Conservation (phyloP, 2,888 invertebrate species). For the Drosophila niveifrons region DNA sequence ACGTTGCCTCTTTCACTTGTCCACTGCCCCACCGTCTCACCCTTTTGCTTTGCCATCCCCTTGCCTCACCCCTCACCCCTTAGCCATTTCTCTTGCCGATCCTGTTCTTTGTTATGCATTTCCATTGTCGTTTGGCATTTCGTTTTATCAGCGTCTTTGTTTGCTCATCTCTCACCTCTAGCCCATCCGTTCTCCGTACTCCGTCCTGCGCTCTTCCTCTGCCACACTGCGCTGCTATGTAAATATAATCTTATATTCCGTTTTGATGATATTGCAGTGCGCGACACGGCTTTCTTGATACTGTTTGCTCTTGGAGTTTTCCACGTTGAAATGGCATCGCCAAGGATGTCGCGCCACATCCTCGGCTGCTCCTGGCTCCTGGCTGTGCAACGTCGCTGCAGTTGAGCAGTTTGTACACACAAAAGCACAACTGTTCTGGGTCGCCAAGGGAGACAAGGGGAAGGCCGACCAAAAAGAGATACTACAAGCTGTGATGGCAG, state of each 20-base stretch:
- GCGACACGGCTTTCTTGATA: slow-evolving; percentile 56
- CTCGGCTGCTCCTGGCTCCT: slow-evolving; percentile 15
- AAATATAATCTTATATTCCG: slow-evolving; percentile 79
- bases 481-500: neutral
- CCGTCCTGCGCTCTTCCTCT: slow-evolving; percentile 7
- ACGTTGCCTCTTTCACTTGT: slow-evolving; percentile 74
- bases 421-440: slow-evolving; percentile 74
- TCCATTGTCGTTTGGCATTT: slow-evolving; percentile 80
- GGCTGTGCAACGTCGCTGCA: slow-evolving; percentile 53
- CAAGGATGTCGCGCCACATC: slow-evolving; percentile 2
- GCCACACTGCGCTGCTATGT: slow-evolving; percentile 36
- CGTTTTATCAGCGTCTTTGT: slow-evolving; percentile 77
- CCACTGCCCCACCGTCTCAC: slow-evolving; percentile 25
- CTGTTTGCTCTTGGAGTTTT: slow-evolving; percentile 63
- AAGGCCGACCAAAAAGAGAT: slow-evolving; percentile 16
- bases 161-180: slow-evolving; percentile 70
- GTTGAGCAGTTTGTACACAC: slow-evolving; percentile 70
- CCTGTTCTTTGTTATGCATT: slow-evolving; percentile 72
- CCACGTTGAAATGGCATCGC: slow-evolving; percentile 38
- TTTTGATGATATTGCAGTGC: slow-evolving; percentile 72
- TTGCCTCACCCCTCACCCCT: neutral
- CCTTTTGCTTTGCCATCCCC: neutral
- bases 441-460: slow-evolving; percentile 19
- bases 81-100: slow-evolving; percentile 9
- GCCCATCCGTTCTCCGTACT: slow-evolving; percentile 25